A percentile compares a stretch with the other conserved stretches of the same genome.
Evolutionary conservation across 2,888 invertebrate genomes (phyloP).

Genomic region (Ochropleura leucogaster): DNA sequence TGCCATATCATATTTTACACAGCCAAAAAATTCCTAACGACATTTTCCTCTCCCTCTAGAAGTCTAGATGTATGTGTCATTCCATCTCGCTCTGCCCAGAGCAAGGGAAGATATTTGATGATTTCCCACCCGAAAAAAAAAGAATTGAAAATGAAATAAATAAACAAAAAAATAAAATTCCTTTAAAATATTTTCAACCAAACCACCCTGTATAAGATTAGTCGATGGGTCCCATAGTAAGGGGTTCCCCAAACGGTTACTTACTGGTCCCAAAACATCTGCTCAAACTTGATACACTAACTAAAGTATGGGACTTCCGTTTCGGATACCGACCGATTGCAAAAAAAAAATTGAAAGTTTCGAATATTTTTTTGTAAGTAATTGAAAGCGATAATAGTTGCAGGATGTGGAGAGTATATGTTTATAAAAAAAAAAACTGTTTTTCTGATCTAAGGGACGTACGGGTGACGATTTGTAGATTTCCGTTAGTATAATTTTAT

Average conservation of each 20-base stretch:
- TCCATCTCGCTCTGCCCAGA: no score
- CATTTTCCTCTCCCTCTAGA: no score
- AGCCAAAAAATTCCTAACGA: no score
- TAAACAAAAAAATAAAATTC: not conserved
- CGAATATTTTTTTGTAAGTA: conserved; percentile 63
- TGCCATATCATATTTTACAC: no score
- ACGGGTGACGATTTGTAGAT: not conserved
- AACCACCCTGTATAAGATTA: conserved; percentile 73
- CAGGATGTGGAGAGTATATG: not conserved
- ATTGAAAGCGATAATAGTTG: conserved; percentile 58
- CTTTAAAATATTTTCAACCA: not conserved
- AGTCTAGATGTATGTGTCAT: no score
- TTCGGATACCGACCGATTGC: conserved; percentile 38
- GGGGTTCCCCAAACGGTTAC: conserved; percentile 72
- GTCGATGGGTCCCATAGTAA: conserved; percentile 64
- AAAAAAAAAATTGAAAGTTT: conserved; percentile 75
- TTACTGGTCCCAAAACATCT: conserved; percentile 87
- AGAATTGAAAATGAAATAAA: no score
- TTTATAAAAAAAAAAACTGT: not conserved
- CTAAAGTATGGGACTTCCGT: conserved; percentile 74
- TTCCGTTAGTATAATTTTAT: not conserved
- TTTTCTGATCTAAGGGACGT: not conserved
- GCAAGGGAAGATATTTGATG: no score
- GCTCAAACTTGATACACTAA: conserved; percentile 71
- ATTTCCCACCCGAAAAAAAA: no score